Evolutionary conservation across 23 tunicate species (phyloP).

Genomic region (Halocynthia roretzi): DNA sequence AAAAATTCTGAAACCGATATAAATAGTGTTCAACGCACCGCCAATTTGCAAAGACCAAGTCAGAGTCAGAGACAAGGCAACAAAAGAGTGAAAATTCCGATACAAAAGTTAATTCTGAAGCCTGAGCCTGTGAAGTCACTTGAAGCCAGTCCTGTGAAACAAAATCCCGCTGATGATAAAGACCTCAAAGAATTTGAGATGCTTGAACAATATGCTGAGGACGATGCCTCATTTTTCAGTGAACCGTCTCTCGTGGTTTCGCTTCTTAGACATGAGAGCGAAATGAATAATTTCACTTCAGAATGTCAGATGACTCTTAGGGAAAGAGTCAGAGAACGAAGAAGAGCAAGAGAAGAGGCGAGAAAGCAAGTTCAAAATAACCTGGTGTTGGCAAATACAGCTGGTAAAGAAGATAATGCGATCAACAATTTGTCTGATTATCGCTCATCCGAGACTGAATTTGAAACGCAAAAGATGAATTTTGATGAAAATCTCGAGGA

Average conservation of each 20-base stretch:
- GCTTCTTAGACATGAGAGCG: slow-evolving; percentile 6
- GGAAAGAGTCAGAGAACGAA: slow-evolving; percentile 21
- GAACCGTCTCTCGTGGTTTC: slow-evolving; percentile 23
- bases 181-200: slow-evolving; percentile 24
- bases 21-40: no score
- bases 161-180: neutral
- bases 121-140: no score
- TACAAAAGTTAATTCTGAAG: no score
- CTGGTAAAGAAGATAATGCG: no score
- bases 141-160: neutral
- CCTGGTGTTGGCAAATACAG: neutral
- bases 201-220: slow-evolving; percentile 27
- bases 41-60: no score
- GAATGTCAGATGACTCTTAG: slow-evolving; percentile 12
- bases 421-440: no score
- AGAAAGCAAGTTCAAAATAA: slow-evolving; percentile 4
- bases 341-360: slow-evolving; percentile 20
- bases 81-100: no score
- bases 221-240: slow-evolving; percentile 23
- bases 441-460: neutral
- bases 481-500: neutral
- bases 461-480: neutral
- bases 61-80: no score
- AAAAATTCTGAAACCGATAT: no score
- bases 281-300: neutral